These are phyloP conservation scores for Itoplectis maculator DNA, from an alignment of 2,888 invertebrate species.

Conservation along the genomic window DNA sequence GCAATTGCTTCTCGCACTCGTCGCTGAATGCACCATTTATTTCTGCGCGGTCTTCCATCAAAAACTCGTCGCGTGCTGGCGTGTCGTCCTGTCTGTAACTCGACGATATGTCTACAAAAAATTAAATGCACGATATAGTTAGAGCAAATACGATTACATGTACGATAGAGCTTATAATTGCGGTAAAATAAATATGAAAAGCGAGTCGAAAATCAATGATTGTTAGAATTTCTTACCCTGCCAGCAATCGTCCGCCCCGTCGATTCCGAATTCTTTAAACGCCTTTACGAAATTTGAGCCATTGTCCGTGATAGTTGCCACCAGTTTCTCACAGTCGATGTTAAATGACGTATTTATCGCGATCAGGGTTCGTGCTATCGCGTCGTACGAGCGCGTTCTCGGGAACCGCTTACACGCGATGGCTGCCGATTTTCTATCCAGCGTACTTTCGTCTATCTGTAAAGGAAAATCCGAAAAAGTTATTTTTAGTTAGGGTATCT, in stretches of 20 bases:
- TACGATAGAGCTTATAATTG: not conserved
- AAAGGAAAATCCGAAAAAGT: not conserved
- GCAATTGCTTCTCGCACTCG: constrained; percentile 8
- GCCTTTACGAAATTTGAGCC: constrained; percentile 45
- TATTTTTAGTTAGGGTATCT: not conserved
- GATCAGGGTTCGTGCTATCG: constrained; percentile 22
- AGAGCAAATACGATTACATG: too few relatives aligned
- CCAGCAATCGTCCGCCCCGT: constrained; percentile 4
- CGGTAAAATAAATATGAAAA: not conserved
- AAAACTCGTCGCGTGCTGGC: too few relatives aligned
- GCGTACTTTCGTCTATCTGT: constrained; percentile 35
- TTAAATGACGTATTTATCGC: constrained; percentile 38
- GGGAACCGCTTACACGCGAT: constrained; percentile 47
- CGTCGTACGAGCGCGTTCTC: constrained; percentile 15
- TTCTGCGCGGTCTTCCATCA: not conserved
- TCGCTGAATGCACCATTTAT: not conserved
- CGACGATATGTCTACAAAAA: too few relatives aligned
- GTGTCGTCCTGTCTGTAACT: too few relatives aligned
- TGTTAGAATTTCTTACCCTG: constrained; percentile 26
- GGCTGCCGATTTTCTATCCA: constrained; percentile 52
- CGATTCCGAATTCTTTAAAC: constrained; percentile 43
- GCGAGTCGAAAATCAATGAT: not conserved
- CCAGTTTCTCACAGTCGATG: not conserved
- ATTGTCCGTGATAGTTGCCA: constrained; percentile 26
- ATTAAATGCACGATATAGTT: too few relatives aligned